A percentile compares a stretch with the other conserved stretches of the same genome.
phyloP scores from a whole-genome alignment of 2,888 invertebrate genomes.

The Pseudococcus jackbeardsleyi region DNA sequence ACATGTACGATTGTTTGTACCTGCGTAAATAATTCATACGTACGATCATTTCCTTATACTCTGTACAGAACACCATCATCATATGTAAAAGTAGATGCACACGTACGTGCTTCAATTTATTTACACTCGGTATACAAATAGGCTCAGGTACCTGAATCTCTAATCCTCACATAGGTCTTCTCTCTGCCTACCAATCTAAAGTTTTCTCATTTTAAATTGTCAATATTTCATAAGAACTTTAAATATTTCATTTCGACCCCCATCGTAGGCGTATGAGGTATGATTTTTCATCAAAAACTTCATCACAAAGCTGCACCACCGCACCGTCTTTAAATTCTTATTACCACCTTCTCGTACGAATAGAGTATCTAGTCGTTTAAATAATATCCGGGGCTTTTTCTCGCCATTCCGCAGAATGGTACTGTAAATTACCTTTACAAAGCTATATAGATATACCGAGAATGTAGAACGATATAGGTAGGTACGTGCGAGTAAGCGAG shows the following conservation, averaged over 20 bases:
- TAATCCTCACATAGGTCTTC: no score
- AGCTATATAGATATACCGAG: not conserved
- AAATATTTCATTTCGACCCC: not conserved
- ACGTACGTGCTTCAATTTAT: conserved; percentile 9
- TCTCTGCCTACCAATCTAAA: not conserved
- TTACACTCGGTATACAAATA: not conserved
- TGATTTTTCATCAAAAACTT: not conserved
- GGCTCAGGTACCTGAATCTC: not conserved
- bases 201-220: not conserved
- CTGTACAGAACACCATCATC: not conserved
- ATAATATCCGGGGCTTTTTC: no score
- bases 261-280: not conserved
- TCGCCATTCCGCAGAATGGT: not conserved
- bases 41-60: not conserved
- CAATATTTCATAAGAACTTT: not conserved
- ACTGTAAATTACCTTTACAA: not conserved
- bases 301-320: no score
- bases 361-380: no score
- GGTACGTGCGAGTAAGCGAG: not conserved
- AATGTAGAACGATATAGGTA: not conserved
- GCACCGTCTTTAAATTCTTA: no score
- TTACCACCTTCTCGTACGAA: no score
- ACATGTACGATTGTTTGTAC: not conserved
- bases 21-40: not conserved
- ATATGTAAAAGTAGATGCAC: not conserved